Conservation (phyloP, 2,888 invertebrate species). For the Siphlonurus alternatus region DNA sequence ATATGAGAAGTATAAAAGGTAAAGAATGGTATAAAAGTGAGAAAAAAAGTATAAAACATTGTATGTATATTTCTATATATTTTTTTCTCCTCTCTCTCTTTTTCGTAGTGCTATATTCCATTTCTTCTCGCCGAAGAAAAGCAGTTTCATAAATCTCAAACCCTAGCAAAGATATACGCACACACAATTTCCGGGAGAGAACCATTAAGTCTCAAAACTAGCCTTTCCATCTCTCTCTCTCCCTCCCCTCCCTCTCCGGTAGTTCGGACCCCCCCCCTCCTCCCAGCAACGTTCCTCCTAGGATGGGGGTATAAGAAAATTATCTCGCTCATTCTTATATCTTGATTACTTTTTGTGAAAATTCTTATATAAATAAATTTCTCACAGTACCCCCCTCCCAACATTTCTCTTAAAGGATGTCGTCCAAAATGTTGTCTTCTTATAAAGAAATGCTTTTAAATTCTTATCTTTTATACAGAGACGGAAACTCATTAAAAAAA, state of each 20-base stretch:
- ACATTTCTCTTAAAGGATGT: not conserved
- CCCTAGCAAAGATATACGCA: not conserved
- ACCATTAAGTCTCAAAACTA: slow-evolving; percentile 2
- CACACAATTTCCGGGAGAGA: slow-evolving; percentile 3
- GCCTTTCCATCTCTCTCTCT: slow-evolving; percentile 1
- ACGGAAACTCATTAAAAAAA: slow-evolving; percentile 4
- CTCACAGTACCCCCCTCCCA: not conserved
- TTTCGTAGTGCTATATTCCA: not conserved
- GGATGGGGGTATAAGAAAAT: not conserved
- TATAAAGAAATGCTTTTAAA: slow-evolving; percentile 4
- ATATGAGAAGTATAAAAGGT: not conserved
- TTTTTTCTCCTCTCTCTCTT: not conserved
- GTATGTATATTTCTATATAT: not conserved
- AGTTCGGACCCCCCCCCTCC: not conserved
- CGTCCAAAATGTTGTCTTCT: not conserved
- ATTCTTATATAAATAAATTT: not conserved
- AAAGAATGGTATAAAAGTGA: not conserved
- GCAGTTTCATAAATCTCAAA: slow-evolving; percentile 3
- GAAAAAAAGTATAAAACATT: not conserved
- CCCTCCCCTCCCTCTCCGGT: not conserved
- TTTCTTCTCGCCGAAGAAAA: slow-evolving; percentile 2
- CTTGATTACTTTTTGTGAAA: slow-evolving; percentile 1
- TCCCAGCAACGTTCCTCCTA: not conserved
- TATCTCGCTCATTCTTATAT: slow-evolving; percentile 4
- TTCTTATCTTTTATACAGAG: not conserved